phyloP scores from a whole-genome alignment of 2,888 invertebrate species.

The Alloplasta piceator region DNA sequence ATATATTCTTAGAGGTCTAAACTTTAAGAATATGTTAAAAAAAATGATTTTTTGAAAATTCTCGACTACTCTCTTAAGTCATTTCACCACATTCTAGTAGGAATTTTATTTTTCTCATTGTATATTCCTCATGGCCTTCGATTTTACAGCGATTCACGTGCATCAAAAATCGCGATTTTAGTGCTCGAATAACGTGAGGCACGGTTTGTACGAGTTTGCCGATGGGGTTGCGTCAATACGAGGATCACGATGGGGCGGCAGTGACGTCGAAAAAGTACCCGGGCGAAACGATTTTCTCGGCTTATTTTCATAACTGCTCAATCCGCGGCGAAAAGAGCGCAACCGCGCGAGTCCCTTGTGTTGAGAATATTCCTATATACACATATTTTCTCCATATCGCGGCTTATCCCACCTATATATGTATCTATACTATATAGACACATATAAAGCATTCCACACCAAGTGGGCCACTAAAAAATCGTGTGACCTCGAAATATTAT shows the following conservation, averaged over 20 bases:
- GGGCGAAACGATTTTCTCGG: constrained; percentile 55
- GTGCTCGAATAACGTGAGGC: constrained; percentile 9
- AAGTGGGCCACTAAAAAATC: too few relatives aligned
- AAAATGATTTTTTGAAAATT: too few relatives aligned
- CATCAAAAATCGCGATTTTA: constrained; percentile 28
- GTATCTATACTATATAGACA: background rate
- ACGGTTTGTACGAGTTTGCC: constrained; percentile 23
- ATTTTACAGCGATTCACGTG: background rate
- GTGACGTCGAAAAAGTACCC: background rate
- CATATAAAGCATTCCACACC: too few relatives aligned
- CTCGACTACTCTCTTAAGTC: too few relatives aligned
- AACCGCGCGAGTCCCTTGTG: constrained; percentile 16
- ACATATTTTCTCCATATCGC: constrained; percentile 29
- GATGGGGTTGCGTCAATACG: constrained; percentile 50
- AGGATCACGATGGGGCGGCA: constrained; percentile 12
- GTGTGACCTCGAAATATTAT: too few relatives aligned
- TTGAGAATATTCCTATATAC: constrained; percentile 8
- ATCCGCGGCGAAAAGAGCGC: constrained; percentile 23
- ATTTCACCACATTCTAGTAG: too few relatives aligned
- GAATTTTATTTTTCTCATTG: background rate
- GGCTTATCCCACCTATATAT: constrained; percentile 40
- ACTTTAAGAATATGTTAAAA: too few relatives aligned
- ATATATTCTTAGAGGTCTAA: too few relatives aligned
- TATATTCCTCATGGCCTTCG: background rate
- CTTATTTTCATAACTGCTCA: constrained; percentile 62